These are phyloP conservation scores for Gymnocypris eckloni DNA, from an alignment of 2,797 vertebrate species.

Conservation along the genomic window DNA sequence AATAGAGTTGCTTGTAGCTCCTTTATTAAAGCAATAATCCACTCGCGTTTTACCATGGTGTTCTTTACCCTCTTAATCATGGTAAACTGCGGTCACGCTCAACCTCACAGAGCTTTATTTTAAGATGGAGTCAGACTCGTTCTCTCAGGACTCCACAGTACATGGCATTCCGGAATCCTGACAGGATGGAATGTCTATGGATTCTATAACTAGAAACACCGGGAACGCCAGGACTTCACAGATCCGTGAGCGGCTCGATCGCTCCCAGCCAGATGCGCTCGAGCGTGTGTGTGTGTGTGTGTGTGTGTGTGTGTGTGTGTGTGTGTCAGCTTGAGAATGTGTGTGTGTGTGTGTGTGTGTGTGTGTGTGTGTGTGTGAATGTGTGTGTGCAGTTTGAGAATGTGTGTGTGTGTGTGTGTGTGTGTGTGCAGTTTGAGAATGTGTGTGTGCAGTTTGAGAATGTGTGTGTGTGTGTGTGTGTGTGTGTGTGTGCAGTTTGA, in stretches of 20 bases:
- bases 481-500: no score
- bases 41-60: not conserved
- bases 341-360: no score
- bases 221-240: not conserved
- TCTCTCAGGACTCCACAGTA: not conserved
- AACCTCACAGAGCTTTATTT: not conserved
- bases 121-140: not conserved
- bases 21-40: not conserved
- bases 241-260: not conserved
- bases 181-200: not conserved
- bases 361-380: no score
- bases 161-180: not conserved
- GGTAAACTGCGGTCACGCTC: not conserved
- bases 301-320: no score
- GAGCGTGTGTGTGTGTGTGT: no score
- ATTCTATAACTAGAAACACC: slow-evolving; percentile 6
- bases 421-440: no score
- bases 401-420: no score
- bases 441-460: no score
- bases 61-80: not conserved
- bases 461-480: no score
- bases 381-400: no score
- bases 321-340: no score
- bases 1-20: no score
- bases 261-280: slow-evolving; percentile 2